These are phyloP conservation scores for Ifrita kowaldi DNA, from an alignment of 2,113 vertebrate genomes.

Conservation along the genomic window DNA sequence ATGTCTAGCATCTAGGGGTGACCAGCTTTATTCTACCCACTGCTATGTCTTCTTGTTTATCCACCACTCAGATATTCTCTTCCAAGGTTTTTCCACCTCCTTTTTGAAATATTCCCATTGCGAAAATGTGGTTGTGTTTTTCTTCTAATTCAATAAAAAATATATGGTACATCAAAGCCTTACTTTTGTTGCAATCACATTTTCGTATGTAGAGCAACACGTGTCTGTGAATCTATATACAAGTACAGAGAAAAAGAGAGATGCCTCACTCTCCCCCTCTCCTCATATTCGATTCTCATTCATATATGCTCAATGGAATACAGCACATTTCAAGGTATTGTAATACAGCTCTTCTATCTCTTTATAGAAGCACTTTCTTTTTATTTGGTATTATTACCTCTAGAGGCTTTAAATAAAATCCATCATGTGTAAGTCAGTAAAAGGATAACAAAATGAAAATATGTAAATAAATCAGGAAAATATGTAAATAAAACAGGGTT, in stretches of 20 bases:
- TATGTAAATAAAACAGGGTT: slow-evolving; percentile 10
- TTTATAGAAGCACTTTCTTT: neutral
- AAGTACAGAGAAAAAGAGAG: neutral
- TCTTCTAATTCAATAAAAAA: neutral
- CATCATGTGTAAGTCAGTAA: neutral
- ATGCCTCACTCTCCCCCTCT: neutral
- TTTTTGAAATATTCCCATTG: neutral
- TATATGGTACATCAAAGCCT: neutral
- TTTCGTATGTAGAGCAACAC: neutral
- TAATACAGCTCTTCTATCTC: neutral
- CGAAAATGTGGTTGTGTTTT: neutral
- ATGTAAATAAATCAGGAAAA: slow-evolving; percentile 33
- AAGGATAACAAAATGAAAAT: neutral
- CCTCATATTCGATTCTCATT: neutral
- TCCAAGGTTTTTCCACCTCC: neutral
- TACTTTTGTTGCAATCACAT: neutral
- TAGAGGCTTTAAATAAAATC: neutral
- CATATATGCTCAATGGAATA: neutral
- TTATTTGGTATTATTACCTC: neutral
- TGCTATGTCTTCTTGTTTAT: neutral
- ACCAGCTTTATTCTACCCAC: neutral
- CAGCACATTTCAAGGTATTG: neutral
- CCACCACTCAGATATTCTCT: neutral
- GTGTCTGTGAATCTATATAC: neutral
- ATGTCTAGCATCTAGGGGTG: neutral